phyloP scores from a whole-genome alignment of 2,888 invertebrate species.

The Panzeria rudis region DNA sequence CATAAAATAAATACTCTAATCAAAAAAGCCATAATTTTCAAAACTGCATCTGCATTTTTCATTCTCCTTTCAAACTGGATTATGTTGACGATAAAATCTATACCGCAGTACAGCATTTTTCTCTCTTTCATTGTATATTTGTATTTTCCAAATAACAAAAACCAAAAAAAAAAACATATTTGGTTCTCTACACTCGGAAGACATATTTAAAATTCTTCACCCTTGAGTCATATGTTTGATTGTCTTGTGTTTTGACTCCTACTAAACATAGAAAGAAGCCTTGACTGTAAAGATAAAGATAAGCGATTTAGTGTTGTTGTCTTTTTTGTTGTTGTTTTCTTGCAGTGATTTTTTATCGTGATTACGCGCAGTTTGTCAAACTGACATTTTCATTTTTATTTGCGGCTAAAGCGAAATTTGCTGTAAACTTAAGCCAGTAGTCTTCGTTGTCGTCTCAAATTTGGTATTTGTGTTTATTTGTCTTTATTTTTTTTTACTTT shows the following conservation, averaged over 20 bases:
- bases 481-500: slow-evolving; percentile 10
- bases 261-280: slow-evolving; percentile 29
- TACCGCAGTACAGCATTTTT: slow-evolving; percentile 39
- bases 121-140: not conserved
- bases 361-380: slow-evolving; percentile 80
- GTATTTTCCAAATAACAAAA: not conserved
- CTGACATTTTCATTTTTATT: slow-evolving; percentile 76
- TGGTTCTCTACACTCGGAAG: not conserved
- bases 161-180: slow-evolving; percentile 9
- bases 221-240: slow-evolving; percentile 39
- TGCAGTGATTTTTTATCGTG: slow-evolving; percentile 54
- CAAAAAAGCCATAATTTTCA: not conserved
- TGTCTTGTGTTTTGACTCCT: slow-evolving; percentile 46
- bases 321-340: slow-evolving; percentile 9
- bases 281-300: slow-evolving; percentile 34
- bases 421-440: slow-evolving; percentile 35
- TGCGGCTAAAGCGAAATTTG: slow-evolving; percentile 51
- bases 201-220: slow-evolving; percentile 30
- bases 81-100: slow-evolving; percentile 48
- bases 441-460: slow-evolving; percentile 3
- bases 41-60: slow-evolving; percentile 28
- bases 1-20: not conserved
- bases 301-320: slow-evolving; percentile 17
- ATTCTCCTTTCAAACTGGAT: slow-evolving; percentile 39
- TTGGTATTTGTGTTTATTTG: slow-evolving; percentile 30